Evolutionary conservation across 1,140 invertebrate genomes (phyloP).

Genomic region (Apis cerana): DNA sequence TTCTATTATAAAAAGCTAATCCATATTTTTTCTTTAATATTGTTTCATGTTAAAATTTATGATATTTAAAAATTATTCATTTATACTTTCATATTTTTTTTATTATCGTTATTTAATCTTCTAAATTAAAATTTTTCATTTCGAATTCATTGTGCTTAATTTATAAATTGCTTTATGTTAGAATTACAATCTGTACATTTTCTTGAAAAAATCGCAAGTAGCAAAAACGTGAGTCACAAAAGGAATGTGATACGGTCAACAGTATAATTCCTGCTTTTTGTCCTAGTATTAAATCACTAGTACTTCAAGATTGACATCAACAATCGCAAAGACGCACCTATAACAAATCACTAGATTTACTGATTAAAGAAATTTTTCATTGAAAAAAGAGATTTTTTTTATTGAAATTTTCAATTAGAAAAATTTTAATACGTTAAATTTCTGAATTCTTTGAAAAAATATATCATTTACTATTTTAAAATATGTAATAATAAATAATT

Average conservation of each 20-base stretch:
- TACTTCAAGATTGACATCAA: slow-evolving; percentile 45
- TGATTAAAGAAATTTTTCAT: slow-evolving; percentile 37
- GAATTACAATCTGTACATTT: not conserved
- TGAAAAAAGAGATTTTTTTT: not conserved
- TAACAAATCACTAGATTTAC: slow-evolving; percentile 45
- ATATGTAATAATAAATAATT: not conserved
- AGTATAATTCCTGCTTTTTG: slow-evolving; percentile 44
- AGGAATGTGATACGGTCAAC: slow-evolving; percentile 52
- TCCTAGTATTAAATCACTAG: slow-evolving; percentile 46
- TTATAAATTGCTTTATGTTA: not conserved
- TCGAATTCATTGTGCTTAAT: not conserved
- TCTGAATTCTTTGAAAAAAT: not conserved
- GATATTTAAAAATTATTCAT: not conserved
- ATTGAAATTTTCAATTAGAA: slow-evolving; percentile 27
- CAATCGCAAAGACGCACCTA: slow-evolving; percentile 35
- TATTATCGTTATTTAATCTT: not conserved
- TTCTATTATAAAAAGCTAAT: too few relatives aligned
- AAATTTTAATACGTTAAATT: slow-evolving; percentile 13
- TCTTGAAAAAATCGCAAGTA: not conserved
- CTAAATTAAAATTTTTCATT: not conserved
- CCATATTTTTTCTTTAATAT: not conserved
- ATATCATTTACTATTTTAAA: not conserved
- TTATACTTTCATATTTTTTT: not conserved
- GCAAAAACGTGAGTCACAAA: slow-evolving; percentile 18
- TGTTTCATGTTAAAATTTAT: not conserved